Evolutionary conservation across 2,888 invertebrate species (phyloP).

Genomic region (Acanthosepion lycidas): DNA sequence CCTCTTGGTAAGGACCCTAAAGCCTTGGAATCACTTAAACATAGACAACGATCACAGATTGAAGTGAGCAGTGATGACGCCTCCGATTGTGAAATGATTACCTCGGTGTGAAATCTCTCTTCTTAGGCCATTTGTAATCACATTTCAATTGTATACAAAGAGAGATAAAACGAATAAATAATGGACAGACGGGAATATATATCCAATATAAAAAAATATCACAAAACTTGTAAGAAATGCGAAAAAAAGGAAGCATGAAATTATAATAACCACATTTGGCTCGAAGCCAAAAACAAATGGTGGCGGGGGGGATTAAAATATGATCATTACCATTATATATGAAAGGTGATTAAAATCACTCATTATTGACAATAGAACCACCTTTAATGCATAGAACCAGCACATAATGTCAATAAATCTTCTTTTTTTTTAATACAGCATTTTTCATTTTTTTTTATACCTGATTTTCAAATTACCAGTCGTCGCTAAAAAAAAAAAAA

Average conservation of each 20-base stretch:
- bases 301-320: neutral
- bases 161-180: neutral
- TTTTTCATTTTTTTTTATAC: neutral
- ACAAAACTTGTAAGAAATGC: neutral
- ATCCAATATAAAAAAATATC: neutral
- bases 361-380: neutral
- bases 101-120: constrained; percentile 53
- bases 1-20: constrained; percentile 44
- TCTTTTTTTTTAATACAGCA: neutral
- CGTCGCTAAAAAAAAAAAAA: neutral
- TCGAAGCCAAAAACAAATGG: neutral
- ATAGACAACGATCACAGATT: constrained; percentile 55
- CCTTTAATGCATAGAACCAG: neutral
- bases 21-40: constrained; percentile 35
- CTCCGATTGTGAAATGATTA: constrained; percentile 65
- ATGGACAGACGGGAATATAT: neutral
- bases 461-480: neutral
- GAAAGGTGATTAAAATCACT: neutral
- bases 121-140: constrained; percentile 36
- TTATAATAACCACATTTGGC: neutral
- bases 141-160: neutral
- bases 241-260: neutral
- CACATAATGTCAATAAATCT: neutral
- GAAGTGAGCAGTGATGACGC: constrained; percentile 63
- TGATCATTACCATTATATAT: neutral